Base-by-base conservation (phyloP, 2,888 invertebrate species). In the Melieria omissa region DNA sequence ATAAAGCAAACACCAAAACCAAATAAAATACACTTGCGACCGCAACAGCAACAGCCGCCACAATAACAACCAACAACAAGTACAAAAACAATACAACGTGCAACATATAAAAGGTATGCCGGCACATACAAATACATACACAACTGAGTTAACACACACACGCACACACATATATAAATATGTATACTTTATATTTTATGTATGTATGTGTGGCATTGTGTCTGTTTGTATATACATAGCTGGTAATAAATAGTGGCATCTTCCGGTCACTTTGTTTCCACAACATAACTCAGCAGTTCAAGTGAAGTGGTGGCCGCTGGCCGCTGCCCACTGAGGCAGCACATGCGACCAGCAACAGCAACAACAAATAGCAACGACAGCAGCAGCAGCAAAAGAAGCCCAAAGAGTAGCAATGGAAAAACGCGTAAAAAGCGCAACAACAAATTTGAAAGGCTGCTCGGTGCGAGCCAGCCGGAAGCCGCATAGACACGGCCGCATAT, bases 251-350 rank as follows among this genome's bases (percentile, higher is more conserved):
- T 69, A 69, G 82, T 82, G 79, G 80, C 80, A 81, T 83, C 84
- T 84, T 82, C 83, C 84, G 84, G 84, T 81, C 80, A 82, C 79
- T 83, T 84, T 83, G 81, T 83, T 79, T 79, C 78, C 77, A 79
- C 76, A 80, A 79, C 81, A 83, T 82, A 80, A 80, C 79, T 83
- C 82, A 82, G 64, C 71, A 72, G 61, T 70, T 29, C 29, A 29
- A 29, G 29, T 29, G 54, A 42, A n/a, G 10, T 57, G 57, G 46
- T 9, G 12, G 16, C 41, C 55, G 49, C 47, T 41, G 12, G 16
- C 41, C 55, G 49, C 47, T 41, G 49, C 10, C 66, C 49, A 60
- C 47, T 49, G 41, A 42, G 47, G 29, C 57, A 46, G 10, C 54
- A n/a, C 46, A 58, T 45, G 12, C 47, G 45, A n/a, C 42, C 60